Evolutionary conservation across 2,797 vertebrate genomes (phyloP).

Genomic region (Phaenicophaeus curvirostris): DNA sequence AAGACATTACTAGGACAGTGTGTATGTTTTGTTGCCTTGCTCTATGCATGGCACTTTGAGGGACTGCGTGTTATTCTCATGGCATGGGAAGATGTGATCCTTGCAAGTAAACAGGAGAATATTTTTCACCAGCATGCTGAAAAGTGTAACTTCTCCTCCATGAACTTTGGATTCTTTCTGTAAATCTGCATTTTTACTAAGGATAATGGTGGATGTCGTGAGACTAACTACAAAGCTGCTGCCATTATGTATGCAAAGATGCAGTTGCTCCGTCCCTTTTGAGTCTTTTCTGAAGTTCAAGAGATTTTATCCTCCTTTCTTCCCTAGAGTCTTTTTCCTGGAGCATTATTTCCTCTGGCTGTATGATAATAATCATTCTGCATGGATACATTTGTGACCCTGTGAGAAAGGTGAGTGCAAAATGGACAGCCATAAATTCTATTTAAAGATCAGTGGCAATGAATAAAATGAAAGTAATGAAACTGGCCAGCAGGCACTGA

Average conservation of each 20-base stretch:
- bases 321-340: background rate
- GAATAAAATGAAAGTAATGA: background rate
- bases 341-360: background rate
- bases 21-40: background rate
- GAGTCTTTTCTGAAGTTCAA: background rate
- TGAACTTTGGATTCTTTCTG: background rate
- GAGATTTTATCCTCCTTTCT: background rate
- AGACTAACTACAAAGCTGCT: background rate
- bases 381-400: background rate
- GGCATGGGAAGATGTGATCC: background rate
- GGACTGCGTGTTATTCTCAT: background rate
- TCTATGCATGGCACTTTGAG: background rate
- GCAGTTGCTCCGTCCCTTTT: background rate
- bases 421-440: background rate
- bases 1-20: background rate
- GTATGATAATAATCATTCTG: background rate
- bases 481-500: constrained; percentile 6
- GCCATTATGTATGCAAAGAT: background rate
- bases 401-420: background rate
- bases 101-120: background rate
- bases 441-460: background rate
- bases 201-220: background rate
- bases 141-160: background rate
- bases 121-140: background rate
- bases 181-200: background rate